Percentiles rank a stretch among this genome's conserved stretches.
Evolutionary conservation across 1,140 invertebrate genomes (phyloP).

Genomic region (Amphibalanus amphitrite): DNA sequence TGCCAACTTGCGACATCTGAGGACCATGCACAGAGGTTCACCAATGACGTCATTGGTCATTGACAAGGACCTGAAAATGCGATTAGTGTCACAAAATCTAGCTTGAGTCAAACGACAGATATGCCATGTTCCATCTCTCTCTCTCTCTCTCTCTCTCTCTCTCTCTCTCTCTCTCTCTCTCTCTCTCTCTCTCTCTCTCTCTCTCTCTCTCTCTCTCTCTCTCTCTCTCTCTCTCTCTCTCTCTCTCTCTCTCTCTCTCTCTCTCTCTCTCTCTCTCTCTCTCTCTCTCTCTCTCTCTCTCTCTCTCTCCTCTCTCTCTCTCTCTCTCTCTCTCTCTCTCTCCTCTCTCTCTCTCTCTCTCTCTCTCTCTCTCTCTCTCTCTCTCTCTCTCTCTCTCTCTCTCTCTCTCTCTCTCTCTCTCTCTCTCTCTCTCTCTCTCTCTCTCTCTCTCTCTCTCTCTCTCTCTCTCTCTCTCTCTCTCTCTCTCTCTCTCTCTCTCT

Average conservation of each 20-base stretch:
- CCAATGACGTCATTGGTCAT: no score
- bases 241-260: slow-evolving; percentile 6
- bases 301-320: not conserved
- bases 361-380: not conserved
- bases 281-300: not conserved
- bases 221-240: not conserved
- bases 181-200: not conserved
- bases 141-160: slow-evolving; percentile 6
- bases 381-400: slow-evolving; percentile 5
- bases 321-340: slow-evolving; percentile 8
- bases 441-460: no score
- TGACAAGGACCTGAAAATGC: no score
- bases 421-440: not conserved
- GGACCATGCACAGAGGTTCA: no score
- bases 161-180: slow-evolving; percentile 5
- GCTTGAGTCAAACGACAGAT: no score
- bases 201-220: not conserved
- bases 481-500: no score
- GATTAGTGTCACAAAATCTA: no score
- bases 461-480: no score
- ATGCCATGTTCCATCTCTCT: no score
- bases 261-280: not conserved
- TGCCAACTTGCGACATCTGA: no score
- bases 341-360: not conserved
- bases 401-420: slow-evolving; percentile 3